These are phyloP conservation scores for Mastacembelus armatus DNA, from an alignment of 2,797 vertebrate genomes.

Conservation along the genomic window DNA sequence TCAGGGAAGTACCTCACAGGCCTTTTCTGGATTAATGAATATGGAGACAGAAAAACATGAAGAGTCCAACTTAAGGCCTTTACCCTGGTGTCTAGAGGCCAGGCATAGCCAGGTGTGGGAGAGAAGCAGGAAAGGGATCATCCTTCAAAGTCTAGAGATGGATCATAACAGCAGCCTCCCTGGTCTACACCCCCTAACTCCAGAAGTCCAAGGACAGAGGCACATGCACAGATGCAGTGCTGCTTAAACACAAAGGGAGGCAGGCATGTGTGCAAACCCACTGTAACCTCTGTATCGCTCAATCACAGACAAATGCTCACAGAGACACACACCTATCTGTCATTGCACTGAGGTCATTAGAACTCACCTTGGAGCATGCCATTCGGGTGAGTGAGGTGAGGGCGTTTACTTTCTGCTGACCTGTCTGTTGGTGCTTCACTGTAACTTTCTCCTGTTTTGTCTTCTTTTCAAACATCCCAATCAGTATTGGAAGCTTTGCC, in stretches of 20 bases:
- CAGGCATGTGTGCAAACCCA: slow-evolving; percentile 36
- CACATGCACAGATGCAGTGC: slow-evolving; percentile 29
- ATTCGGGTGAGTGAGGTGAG: slow-evolving; percentile 57
- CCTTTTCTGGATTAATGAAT: slow-evolving; percentile 31
- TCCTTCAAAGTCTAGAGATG: slow-evolving; percentile 52
- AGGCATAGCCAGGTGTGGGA: slow-evolving; percentile 70
- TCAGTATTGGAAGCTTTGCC: slow-evolving; percentile 59
- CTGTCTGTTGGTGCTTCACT: slow-evolving; percentile 64
- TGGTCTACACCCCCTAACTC: slow-evolving; percentile 47
- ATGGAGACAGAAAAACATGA: slow-evolving; percentile 13
- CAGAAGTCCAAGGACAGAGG: slow-evolving; percentile 66
- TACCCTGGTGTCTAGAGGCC: slow-evolving; percentile 35
- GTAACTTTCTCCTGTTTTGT: slow-evolving; percentile 66
- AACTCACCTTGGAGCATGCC: slow-evolving; percentile 72
- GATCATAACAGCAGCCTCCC: slow-evolving; percentile 51
- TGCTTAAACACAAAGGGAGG: slow-evolving; percentile 49
- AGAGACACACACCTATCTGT: slow-evolving; percentile 61
- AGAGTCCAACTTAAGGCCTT: slow-evolving; percentile 38
- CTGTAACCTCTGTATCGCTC: slow-evolving; percentile 24
- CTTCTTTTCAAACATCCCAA: slow-evolving; percentile 66
- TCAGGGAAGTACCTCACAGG: background rate
- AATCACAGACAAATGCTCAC: slow-evolving; percentile 23
- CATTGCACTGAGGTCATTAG: slow-evolving; percentile 60
- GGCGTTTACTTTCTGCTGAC: slow-evolving; percentile 69
- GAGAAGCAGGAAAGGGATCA: slow-evolving; percentile 67